Evolutionary conservation across 1,140 invertebrate species (phyloP).

Genomic region (Papilio helenus): DNA sequence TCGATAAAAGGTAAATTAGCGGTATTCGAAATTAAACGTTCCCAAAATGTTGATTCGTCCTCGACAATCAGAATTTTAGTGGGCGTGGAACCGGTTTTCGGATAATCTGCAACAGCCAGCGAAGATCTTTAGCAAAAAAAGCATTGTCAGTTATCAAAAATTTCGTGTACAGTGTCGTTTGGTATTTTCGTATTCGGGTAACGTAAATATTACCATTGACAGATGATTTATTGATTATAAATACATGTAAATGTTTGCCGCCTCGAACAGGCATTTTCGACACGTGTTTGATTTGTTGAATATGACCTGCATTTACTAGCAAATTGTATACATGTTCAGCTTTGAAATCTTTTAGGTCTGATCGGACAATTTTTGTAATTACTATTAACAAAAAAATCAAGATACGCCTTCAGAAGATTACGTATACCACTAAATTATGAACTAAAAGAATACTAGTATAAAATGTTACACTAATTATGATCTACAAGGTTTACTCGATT

Average conservation of each 20-base stretch:
- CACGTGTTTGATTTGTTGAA: conserved; percentile 47
- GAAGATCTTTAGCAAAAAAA: conserved; percentile 44
- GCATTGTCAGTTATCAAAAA: conserved; percentile 46
- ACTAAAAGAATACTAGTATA: not conserved
- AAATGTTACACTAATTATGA: not conserved
- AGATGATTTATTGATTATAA: conserved; percentile 68
- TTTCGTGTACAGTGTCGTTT: conserved; percentile 45
- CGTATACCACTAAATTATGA: not conserved
- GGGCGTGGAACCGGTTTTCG: conserved; percentile 52
- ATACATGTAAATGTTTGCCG: conserved; percentile 57
- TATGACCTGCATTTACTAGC: conserved; percentile 39
- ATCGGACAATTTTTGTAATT: not conserved
- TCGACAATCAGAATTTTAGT: conserved; percentile 44
- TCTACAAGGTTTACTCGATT: not conserved
- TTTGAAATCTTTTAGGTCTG: not conserved
- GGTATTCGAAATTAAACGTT: conserved; percentile 44
- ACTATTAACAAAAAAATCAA: not conserved
- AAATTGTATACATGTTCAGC: conserved; percentile 20
- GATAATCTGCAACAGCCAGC: conserved; percentile 36
- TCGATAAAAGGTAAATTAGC: conserved; percentile 33
- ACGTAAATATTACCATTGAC: conserved; percentile 65
- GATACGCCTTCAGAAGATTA: not conserved
- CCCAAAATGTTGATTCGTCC: conserved; percentile 44
- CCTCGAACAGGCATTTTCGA: conserved; percentile 49
- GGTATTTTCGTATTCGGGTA: conserved; percentile 62